Percentiles rank a stretch among this genome's conserved stretches.
phyloP scores from a whole-genome alignment of 53 echinoderm and acorn worm genomes.

The Astropecten irregularis region DNA sequence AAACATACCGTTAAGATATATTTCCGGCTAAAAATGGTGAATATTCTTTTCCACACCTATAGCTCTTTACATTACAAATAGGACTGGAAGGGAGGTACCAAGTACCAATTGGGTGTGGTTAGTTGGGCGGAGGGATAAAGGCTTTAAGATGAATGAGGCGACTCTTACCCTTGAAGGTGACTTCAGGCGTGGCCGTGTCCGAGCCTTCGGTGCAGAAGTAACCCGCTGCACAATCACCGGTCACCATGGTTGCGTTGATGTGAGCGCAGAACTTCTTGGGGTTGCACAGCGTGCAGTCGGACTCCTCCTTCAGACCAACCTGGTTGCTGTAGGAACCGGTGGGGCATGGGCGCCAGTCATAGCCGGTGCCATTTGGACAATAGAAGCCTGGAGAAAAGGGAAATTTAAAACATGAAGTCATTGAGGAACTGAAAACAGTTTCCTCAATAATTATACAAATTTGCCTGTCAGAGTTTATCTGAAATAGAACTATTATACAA shows the following conservation, averaged over 20 bases:
- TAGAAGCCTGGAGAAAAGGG: slow-evolving; percentile 75
- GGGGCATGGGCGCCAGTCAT: slow-evolving; percentile 96
- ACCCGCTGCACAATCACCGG: slow-evolving; percentile 77
- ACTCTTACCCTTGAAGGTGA: slow-evolving; percentile 90
- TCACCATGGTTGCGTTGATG: slow-evolving; percentile 78
- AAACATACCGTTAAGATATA: too few relatives aligned
- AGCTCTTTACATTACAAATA: too few relatives aligned
- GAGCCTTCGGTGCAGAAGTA: slow-evolving; percentile 92
- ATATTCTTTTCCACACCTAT: neutral
- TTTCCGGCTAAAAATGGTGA: too few relatives aligned
- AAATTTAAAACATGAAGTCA: neutral
- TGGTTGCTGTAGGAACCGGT: slow-evolving; percentile 89
- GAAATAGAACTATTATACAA: too few relatives aligned
- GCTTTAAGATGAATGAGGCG: too few relatives aligned
- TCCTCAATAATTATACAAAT: too few relatives aligned
- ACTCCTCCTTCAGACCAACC: slow-evolving; percentile 78
- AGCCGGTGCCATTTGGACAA: slow-evolving; percentile 96
- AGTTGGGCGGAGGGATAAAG: too few relatives aligned
- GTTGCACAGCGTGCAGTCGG: slow-evolving; percentile 82
- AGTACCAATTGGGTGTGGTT: too few relatives aligned
- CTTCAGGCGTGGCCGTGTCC: slow-evolving; percentile 92
- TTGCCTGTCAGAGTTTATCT: too few relatives aligned
- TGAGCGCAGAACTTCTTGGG: slow-evolving; percentile 83
- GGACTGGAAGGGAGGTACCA: too few relatives aligned
- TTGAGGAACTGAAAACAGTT: too few relatives aligned